A percentile compares a stretch with the other conserved stretches of the same genome.
These are phyloP conservation scores for Blastobasis adustella DNA, from an alignment of 2,888 invertebrate species.

Conservation along the genomic window DNA sequence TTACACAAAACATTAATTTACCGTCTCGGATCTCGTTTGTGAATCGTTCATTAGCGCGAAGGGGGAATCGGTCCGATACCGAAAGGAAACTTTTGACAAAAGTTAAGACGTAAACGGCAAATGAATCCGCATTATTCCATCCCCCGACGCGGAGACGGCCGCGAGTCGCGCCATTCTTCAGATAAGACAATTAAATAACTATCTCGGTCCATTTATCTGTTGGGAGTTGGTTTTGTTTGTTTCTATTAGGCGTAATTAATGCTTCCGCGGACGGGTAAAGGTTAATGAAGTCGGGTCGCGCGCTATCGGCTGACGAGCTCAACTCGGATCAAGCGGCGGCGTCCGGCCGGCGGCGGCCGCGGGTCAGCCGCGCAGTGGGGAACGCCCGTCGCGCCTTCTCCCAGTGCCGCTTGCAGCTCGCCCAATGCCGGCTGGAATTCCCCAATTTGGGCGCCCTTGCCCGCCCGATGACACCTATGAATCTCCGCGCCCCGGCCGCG, in stretches of 20 bases:
- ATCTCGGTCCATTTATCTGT: slow-evolving; percentile 62
- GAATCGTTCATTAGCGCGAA: slow-evolving; percentile 59
- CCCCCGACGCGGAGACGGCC: slow-evolving; percentile 20
- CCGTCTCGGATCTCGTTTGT: slow-evolving; percentile 50
- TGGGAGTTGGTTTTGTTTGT: slow-evolving; percentile 62
- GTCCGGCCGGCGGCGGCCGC: slow-evolving; percentile 7
- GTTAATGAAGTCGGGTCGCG: slow-evolving; percentile 52
- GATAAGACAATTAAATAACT: slow-evolving; percentile 69
- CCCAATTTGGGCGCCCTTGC: slow-evolving; percentile 53
- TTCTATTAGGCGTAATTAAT: slow-evolving; percentile 68
- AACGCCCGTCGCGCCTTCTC: slow-evolving; percentile 7
- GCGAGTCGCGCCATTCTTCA: slow-evolving; percentile 30
- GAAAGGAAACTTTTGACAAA: slow-evolving; percentile 58
- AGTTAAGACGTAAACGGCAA: slow-evolving; percentile 59
- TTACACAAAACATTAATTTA: slow-evolving; percentile 61
- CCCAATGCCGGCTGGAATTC: slow-evolving; percentile 54
- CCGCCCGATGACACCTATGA: slow-evolving; percentile 59
- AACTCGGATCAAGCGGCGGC: slow-evolving; percentile 17
- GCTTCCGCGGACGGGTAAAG: slow-evolving; percentile 48
- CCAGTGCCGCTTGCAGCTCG: neutral
- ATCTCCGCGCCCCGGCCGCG: slow-evolving; percentile 42
- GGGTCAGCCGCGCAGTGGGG: slow-evolving; percentile 3
- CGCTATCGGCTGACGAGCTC: slow-evolving; percentile 39
- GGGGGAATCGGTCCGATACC: slow-evolving; percentile 35
- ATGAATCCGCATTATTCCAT: slow-evolving; percentile 57